Evolutionary conservation across 2,113 vertebrate genomes (phyloP).

Genomic region (Cottus gobio): DNA sequence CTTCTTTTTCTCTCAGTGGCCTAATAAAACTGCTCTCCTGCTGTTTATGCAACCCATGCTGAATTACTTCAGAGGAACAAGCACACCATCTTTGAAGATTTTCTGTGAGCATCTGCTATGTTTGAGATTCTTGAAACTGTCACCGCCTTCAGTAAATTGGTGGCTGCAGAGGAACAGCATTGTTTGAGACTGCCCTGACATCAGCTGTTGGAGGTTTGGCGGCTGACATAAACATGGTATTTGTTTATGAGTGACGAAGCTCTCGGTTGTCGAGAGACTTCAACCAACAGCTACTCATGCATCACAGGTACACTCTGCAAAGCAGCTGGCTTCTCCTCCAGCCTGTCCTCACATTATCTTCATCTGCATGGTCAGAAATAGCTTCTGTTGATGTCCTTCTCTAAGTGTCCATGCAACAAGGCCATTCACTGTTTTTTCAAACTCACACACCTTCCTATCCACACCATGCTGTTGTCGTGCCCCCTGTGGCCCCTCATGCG

Average conservation of each 20-base stretch:
- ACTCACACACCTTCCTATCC: conserved; percentile 49
- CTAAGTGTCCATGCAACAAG: conserved; percentile 45
- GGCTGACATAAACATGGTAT: conserved; percentile 39
- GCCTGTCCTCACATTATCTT: background rate
- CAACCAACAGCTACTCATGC: conserved; percentile 16
- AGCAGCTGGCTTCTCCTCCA: conserved; percentile 29
- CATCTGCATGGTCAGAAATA: conserved; percentile 26
- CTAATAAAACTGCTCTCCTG: conserved; percentile 28
- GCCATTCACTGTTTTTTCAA: conserved; percentile 42
- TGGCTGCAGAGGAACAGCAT: conserved; percentile 35
- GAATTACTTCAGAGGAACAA: conserved; percentile 32
- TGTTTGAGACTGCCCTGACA: conserved; percentile 31
- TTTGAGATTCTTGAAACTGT: conserved; percentile 44
- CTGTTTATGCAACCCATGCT: conserved; percentile 38
- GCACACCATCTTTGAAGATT: conserved; percentile 36
- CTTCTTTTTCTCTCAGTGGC: conserved; percentile 26
- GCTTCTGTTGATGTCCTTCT: conserved; percentile 3
- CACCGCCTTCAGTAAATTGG: conserved; percentile 42
- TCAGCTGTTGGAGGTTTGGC: conserved; percentile 33
- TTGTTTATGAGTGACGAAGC: conserved; percentile 35
- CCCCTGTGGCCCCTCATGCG: conserved; percentile 71
- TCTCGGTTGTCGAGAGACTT: conserved; percentile 36
- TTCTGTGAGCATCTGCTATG: conserved; percentile 39
- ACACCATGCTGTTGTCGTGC: conserved; percentile 73
- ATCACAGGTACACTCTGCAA: conserved; percentile 26